A percentile compares a stretch with the other conserved stretches of the same genome.
Conservation (phyloP, 2,888 invertebrate genomes). For the Andrena hattorfiana region DNA sequence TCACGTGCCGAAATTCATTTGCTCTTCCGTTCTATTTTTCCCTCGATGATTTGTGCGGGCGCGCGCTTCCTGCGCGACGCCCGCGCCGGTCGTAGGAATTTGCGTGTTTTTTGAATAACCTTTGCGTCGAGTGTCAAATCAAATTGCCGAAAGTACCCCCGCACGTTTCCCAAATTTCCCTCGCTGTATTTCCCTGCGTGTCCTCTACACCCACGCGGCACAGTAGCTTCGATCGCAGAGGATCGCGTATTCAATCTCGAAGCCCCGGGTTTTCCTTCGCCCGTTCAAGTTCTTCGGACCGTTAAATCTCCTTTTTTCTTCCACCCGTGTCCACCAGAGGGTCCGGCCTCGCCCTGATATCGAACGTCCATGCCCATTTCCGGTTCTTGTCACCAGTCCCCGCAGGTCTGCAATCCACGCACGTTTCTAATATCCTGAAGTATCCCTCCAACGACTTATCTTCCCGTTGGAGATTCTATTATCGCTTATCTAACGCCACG, state of each 20-base stretch:
- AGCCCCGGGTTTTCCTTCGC: slow-evolving; percentile 20
- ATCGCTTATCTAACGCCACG: slow-evolving; percentile 49
- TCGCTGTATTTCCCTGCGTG: not conserved
- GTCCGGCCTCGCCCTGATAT: slow-evolving; percentile 27
- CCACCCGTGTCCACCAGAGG: not conserved
- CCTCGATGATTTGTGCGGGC: not conserved
- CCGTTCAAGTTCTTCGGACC: slow-evolving; percentile 37
- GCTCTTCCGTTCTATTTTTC: slow-evolving; percentile 5
- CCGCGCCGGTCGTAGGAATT: not conserved
- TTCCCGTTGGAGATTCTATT: slow-evolving; percentile 46
- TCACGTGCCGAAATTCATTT: slow-evolving; percentile 44
- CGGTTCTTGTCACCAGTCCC: slow-evolving; percentile 61
- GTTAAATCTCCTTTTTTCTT: slow-evolving; percentile 50
- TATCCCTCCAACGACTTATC: slow-evolving; percentile 42
- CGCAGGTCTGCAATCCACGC: slow-evolving; percentile 74
- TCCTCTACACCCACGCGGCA: not conserved
- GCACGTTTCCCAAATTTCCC: not conserved
- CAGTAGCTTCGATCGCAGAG: slow-evolving; percentile 5
- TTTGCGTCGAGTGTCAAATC: too few species aligned
- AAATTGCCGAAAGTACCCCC: too few species aligned
- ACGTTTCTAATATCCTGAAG: slow-evolving; percentile 81
- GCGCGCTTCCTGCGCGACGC: not conserved
- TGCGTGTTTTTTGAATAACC: too few species aligned
- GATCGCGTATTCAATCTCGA: slow-evolving; percentile 44
- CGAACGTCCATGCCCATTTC: slow-evolving; percentile 64